phyloP scores from a whole-genome alignment of 53 echinoderm and acorn worm species.

The Stichopus horrens region DNA sequence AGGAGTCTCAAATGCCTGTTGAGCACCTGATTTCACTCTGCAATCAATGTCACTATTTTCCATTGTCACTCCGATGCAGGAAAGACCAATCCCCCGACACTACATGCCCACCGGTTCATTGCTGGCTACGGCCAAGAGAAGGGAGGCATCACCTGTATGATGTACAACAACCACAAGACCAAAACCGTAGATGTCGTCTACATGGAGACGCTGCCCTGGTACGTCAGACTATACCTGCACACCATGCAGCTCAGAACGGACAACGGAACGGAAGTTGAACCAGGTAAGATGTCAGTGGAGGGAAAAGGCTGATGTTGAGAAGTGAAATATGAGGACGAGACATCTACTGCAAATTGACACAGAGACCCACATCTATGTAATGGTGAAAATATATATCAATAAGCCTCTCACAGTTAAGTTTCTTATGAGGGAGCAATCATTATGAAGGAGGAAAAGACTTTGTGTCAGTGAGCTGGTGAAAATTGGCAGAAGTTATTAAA shows the following conservation, averaged over 20 bases:
- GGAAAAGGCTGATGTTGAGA: too few species aligned
- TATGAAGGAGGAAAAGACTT: too few species aligned
- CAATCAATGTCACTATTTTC: background rate
- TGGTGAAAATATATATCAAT: too few species aligned
- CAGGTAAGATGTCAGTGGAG: constrained; percentile 57
- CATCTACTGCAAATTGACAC: too few species aligned
- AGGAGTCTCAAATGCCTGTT: too few species aligned
- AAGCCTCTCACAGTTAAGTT: too few species aligned
- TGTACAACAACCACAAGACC: constrained; percentile 69
- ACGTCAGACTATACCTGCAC: constrained; percentile 80
- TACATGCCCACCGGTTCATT: constrained; percentile 82
- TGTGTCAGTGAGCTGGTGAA: too few species aligned
- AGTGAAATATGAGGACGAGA: too few species aligned
- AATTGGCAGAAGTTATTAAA: too few species aligned
- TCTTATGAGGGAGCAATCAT: too few species aligned
- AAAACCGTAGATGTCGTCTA: constrained; percentile 64
- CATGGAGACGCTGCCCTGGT: constrained; percentile 90
- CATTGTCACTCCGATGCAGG: background rate
- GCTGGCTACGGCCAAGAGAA: constrained; percentile 91
- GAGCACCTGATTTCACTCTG: too few species aligned
- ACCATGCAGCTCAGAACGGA: constrained; percentile 72
- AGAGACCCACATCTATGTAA: too few species aligned
- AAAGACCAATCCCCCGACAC: constrained; percentile 60
- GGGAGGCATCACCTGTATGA: constrained; percentile 78
- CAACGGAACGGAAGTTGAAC: constrained; percentile 47